A percentile compares a stretch with the other conserved stretches of the same genome.
Conservation (phyloP, 2,797 vertebrate species). For the Sitta carolinensis region DNA sequence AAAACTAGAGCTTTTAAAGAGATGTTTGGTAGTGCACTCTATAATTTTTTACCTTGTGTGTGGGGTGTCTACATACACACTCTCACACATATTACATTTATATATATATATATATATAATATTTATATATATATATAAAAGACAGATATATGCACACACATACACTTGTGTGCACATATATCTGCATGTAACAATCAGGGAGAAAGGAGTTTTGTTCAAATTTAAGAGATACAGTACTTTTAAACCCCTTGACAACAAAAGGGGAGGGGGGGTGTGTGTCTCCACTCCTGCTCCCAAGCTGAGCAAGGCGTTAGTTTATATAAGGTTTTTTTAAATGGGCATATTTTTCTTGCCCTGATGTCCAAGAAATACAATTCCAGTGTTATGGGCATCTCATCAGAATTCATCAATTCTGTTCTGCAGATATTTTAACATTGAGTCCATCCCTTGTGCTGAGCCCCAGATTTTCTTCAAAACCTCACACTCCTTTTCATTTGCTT, state of each 20-base stretch:
- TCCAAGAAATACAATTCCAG: conserved; percentile 68
- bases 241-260: conserved; percentile 71
- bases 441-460: conserved; percentile 94
- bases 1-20: conserved; percentile 69
- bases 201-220: conserved; percentile 75
- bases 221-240: conserved; percentile 79
- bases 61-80: conserved; percentile 51
- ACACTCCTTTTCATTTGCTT: conserved; percentile 94
- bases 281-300: conserved; percentile 62
- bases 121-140: conserved; percentile 52
- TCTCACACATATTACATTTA: conserved; percentile 14
- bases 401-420: conserved; percentile 90
- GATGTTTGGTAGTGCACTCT: conserved; percentile 74
- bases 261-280: neutral
- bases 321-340: conserved; percentile 40
- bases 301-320: conserved; percentile 25
- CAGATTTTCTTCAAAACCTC: conserved; percentile 95
- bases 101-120: conserved; percentile 55
- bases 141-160: conserved; percentile 37
- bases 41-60: conserved; percentile 61
- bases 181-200: conserved; percentile 40
- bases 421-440: conserved; percentile 93
- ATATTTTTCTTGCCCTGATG: neutral
- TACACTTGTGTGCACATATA: neutral
- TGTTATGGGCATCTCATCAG: conserved; percentile 70